Evolutionary conservation across 2,888 invertebrate genomes (phyloP).

Genomic region (Oxycera nigricornis): DNA sequence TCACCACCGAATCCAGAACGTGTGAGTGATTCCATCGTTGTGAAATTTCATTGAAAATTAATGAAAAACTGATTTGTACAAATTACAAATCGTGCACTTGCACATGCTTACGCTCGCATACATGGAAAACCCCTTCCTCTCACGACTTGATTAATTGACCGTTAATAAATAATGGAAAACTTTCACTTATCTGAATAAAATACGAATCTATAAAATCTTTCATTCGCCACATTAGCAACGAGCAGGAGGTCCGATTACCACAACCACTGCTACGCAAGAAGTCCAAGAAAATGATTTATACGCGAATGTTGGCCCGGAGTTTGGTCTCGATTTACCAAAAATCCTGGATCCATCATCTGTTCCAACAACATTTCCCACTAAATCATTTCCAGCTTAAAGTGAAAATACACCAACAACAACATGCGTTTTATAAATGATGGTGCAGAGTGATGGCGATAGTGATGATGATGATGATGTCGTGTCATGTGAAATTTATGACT

Average conservation of each 20-base stretch:
- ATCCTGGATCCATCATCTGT: background rate
- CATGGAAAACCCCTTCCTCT: background rate
- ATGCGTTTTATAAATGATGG: too few relatives aligned
- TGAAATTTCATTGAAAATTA: background rate
- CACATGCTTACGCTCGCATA: background rate
- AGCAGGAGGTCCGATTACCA: too few relatives aligned
- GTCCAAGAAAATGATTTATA: conserved; percentile 27
- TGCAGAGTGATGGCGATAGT: background rate
- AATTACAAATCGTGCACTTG: too few relatives aligned
- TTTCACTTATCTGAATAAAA: conserved; percentile 15
- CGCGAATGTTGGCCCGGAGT: conserved; percentile 2
- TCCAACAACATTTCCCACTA: conserved; percentile 5
- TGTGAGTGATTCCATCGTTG: background rate
- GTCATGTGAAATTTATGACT: conserved; percentile 8
- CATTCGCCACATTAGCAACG: background rate
- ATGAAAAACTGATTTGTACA: background rate
- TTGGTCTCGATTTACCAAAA: too few relatives aligned
- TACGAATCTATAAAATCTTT: background rate
- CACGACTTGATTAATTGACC: conserved; percentile 19
- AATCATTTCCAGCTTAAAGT: background rate
- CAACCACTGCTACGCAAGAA: too few relatives aligned
- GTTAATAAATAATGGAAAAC: conserved; percentile 7
- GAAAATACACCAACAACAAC: background rate
- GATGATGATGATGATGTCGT: background rate
- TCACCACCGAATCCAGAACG: background rate